These are phyloP conservation scores for Synergus japonicus DNA, from an alignment of 2,888 invertebrate genomes.

Conservation along the genomic window DNA sequence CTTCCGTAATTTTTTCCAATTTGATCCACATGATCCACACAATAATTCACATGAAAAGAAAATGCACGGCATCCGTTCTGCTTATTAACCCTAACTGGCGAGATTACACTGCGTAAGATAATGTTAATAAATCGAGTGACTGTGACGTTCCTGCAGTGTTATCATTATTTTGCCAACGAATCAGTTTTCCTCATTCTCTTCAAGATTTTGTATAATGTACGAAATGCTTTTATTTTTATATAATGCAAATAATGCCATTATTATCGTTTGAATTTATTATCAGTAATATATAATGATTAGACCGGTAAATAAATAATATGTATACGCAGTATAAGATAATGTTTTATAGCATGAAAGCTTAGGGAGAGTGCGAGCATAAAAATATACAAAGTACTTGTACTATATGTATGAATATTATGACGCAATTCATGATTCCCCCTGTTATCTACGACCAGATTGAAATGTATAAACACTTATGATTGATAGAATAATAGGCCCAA, in stretches of 20 bases:
- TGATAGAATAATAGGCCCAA: background rate
- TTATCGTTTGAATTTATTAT: background rate
- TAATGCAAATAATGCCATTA: background rate
- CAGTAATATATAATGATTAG: background rate
- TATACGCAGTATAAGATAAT: background rate
- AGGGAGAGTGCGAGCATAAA: background rate
- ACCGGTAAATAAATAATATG: background rate
- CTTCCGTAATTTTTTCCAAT: slow-evolving; percentile 35
- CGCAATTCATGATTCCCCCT: background rate
- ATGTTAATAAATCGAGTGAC: background rate
- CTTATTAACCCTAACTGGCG: slow-evolving; percentile 23
- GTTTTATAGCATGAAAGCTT: background rate
- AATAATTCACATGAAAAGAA: slow-evolving; percentile 8
- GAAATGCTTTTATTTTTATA: background rate
- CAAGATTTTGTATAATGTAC: background rate
- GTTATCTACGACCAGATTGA: background rate
- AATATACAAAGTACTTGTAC: background rate
- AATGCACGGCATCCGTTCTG: slow-evolving; percentile 35
- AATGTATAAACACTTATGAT: background rate
- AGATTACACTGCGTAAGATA: background rate
- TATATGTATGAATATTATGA: background rate
- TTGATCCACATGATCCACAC: background rate
- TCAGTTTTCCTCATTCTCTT: background rate
- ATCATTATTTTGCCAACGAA: background rate
- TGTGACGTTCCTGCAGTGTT: background rate